Evolutionary conservation across 1,140 invertebrate species (phyloP), one percentile per base, ranked within the genome.

Genomic region (Wasmannia auropunctata): DNA sequence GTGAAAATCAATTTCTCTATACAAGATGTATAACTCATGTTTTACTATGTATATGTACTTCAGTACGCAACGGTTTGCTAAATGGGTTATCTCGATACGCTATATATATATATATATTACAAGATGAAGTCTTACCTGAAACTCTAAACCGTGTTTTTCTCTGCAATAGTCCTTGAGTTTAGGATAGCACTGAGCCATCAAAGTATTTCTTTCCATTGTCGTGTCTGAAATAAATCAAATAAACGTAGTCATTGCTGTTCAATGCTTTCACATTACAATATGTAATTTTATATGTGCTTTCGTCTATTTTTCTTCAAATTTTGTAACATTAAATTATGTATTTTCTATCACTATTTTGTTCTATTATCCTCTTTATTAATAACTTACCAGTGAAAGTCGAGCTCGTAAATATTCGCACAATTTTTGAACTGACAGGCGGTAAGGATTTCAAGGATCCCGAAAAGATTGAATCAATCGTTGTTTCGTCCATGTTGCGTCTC

Each of bases 171-270:
- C 98, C 93, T 99, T 99, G 60, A 99, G 96, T 93, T 97, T 97
- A 0, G 99, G 99, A 95, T 99, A 99, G 83, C 99, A 99, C 94
- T 99, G 98, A 49, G 99, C 98, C 99, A 99, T 99, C 19, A 99
- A 92, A 0, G 98, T 99, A 95, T 99, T 99, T 90, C 99, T 96
- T 94, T 99, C 99, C 96, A 99, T 97, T 3, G 98, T 98, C 6
- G 99, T 99, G 94, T 99, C 99, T 99, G 92, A 77, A 87, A 86
- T 77, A 56, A 67, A 34, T 43, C 10, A 43, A 19, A 60, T 60
- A 51, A 3, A 65, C 25, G 19, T 25, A 34, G 2, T 34, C 14
- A 58, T 16, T 46, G 1, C 63, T 34, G 75, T 8, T 3, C 14
- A 43, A 3, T 43, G 10, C 11, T 43, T 74, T 22, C 14, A 69